phyloP scores from a whole-genome alignment of 2,113 vertebrate genomes.

The Psilopogon haemacephalus region DNA sequence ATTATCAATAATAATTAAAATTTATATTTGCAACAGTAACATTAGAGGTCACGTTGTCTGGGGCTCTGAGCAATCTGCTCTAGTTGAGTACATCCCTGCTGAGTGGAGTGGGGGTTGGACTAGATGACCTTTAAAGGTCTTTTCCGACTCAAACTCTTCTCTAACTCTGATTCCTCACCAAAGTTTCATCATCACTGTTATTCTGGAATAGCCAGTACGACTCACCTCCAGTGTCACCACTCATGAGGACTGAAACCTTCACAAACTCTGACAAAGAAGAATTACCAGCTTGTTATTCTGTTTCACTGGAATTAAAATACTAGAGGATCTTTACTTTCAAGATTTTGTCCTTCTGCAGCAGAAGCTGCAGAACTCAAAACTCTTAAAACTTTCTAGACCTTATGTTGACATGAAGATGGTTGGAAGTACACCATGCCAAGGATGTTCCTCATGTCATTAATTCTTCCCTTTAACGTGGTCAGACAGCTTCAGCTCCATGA shows the following conservation, averaged over 20 bases:
- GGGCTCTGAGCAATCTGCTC: neutral
- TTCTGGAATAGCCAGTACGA: neutral
- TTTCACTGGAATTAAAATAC: neutral
- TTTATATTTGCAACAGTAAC: too few relatives aligned
- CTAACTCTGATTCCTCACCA: accelerated
- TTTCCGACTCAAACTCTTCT: too few relatives aligned
- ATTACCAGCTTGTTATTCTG: neutral
- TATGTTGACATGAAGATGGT: too few relatives aligned
- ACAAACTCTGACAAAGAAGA: accelerated
- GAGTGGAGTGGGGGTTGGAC: too few relatives aligned
- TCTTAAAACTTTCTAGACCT: neutral
- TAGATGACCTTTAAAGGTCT: too few relatives aligned
- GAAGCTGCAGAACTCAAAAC: neutral
- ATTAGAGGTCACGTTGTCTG: neutral
- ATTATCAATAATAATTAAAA: too few relatives aligned
- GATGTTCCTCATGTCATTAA: accelerated
- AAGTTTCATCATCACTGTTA: accelerated
- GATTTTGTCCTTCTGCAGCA: neutral
- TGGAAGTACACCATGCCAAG: neutral
- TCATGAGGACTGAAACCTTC: neutral
- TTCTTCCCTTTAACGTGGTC: neutral
- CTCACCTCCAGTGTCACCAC: neutral
- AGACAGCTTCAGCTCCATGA: neutral
- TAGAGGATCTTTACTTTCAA: neutral
- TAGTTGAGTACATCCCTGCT: too few relatives aligned